Conservation (phyloP, 2,113 vertebrate genomes). For the Alaudala cheleensis region DNA sequence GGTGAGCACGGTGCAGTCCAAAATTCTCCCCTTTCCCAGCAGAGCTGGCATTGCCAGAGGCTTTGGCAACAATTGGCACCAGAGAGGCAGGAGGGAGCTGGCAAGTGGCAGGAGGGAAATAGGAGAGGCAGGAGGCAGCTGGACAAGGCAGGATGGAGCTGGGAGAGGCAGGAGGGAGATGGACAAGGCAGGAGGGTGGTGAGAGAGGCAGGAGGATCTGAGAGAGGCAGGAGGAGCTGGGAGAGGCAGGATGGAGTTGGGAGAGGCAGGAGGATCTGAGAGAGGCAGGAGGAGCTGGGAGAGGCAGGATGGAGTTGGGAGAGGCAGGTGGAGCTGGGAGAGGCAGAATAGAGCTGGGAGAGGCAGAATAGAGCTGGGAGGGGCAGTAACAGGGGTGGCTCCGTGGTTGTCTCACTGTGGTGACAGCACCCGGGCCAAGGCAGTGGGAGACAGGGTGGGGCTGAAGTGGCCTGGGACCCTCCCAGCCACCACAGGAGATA, state of each 20-base stretch:
- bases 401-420: background rate
- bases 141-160: no score
- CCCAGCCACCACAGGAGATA: background rate
- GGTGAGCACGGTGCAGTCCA: background rate
- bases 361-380: background rate
- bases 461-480: background rate
- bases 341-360: no score
- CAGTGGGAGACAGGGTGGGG: background rate
- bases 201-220: background rate
- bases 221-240: no score
- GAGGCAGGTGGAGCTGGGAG: accelerated
- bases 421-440: no score
- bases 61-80: background rate
- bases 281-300: background rate
- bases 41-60: background rate
- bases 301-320: no score
- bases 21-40: background rate
- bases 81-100: accelerated
- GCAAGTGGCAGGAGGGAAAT: background rate
- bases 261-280: background rate
- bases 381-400: background rate
- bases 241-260: accelerated
- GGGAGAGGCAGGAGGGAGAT: background rate
- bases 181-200: no score
- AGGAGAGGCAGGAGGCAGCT: background rate